A percentile compares a stretch with the other conserved stretches of the same genome.
Conservation (phyloP, 2,797 vertebrate species). For the Gadopsis marmoratus region DNA sequence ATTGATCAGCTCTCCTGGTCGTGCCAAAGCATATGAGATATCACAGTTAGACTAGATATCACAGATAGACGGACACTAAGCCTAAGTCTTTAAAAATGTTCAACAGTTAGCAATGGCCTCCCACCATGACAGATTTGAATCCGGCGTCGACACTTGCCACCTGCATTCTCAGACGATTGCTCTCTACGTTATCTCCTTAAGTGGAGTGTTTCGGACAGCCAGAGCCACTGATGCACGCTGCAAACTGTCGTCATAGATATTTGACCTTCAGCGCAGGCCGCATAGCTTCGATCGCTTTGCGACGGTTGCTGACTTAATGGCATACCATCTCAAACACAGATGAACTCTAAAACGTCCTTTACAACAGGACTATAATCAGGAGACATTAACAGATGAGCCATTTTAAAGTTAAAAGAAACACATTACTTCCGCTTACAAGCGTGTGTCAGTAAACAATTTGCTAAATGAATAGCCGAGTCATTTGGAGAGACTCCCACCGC, state of each 20-base stretch:
- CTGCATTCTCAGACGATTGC: slow-evolving; percentile 68
- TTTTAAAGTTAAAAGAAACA: not conserved
- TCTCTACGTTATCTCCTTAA: slow-evolving; percentile 45
- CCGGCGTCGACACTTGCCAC: slow-evolving; percentile 35
- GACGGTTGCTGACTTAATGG: slow-evolving; percentile 2
- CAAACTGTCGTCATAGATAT: slow-evolving; percentile 43
- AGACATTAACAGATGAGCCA: not conserved
- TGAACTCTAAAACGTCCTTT: not conserved
- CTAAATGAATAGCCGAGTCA: slow-evolving; percentile 30
- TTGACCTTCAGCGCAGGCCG: slow-evolving; percentile 52
- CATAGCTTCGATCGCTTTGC: slow-evolving; percentile 32
- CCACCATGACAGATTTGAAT: slow-evolving; percentile 19
- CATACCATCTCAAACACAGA: slow-evolving; percentile 13
- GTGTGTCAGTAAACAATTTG: slow-evolving; percentile 6
- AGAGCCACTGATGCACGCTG: slow-evolving; percentile 22
- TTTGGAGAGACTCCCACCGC: slow-evolving; percentile 54
- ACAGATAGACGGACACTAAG: not conserved
- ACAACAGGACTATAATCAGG: not conserved
- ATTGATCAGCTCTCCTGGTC: not conserved
- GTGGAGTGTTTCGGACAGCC: slow-evolving; percentile 37
- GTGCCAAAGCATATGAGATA: not conserved
- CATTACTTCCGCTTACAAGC: not conserved
- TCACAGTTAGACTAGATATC: too few species aligned
- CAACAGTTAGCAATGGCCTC: not conserved
- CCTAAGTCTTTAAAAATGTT: not conserved